Evolutionary conservation across 2,113 vertebrate genomes (phyloP).

Genomic region (Muscicapa adusta): DNA sequence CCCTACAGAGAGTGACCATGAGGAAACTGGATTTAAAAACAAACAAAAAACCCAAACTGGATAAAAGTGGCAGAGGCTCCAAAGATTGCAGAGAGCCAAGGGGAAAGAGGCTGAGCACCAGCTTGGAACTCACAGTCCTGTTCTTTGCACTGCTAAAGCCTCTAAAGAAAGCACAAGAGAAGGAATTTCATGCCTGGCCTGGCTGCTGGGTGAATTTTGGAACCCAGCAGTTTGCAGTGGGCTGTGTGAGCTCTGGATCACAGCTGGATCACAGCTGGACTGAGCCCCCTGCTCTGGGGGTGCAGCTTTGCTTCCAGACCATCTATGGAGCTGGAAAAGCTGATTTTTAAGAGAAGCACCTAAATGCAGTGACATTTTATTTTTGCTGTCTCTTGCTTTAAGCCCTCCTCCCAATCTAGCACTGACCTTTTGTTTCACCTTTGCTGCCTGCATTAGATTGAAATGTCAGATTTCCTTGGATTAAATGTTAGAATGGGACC

Average conservation of each 20-base stretch:
- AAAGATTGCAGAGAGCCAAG: neutral
- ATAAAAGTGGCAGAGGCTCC: neutral
- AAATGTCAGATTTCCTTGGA: neutral
- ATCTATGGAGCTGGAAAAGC: neutral
- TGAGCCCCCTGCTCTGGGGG: too few species aligned
- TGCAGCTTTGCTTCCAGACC: neutral
- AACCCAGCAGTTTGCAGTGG: too few species aligned
- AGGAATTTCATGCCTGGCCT: neutral
- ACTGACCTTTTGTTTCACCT: neutral
- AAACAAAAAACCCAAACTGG: too few species aligned
- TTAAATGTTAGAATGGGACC: neutral
- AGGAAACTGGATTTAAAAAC: too few species aligned
- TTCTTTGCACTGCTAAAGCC: neutral
- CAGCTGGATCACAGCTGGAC: neutral
- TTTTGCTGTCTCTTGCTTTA: neutral
- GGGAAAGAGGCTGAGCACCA: accelerated
- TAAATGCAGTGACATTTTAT: neutral
- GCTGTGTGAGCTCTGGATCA: neutral
- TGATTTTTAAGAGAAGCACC: neutral
- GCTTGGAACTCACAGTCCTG: too few species aligned
- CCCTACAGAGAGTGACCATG: neutral
- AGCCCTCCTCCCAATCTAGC: neutral
- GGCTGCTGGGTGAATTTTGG: neutral
- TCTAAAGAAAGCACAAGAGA: neutral
- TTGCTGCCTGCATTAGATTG: neutral